phyloP scores from a whole-genome alignment of 2,888 invertebrate genomes.

The Myopa testacea region DNA sequence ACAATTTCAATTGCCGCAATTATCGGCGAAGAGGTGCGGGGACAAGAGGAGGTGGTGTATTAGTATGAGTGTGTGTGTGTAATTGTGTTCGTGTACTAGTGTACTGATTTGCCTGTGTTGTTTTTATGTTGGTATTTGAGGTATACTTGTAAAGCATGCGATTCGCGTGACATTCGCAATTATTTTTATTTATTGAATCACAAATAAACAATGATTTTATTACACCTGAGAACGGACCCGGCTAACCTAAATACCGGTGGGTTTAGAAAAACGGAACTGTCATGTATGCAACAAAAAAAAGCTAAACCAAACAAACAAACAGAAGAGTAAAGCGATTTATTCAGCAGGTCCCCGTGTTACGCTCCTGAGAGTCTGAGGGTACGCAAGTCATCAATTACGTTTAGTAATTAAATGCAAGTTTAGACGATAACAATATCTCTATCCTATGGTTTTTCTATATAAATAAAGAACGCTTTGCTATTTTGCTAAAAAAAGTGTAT shows the following conservation, averaged over 20 bases:
- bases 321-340: neutral
- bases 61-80: slow-evolving; percentile 4
- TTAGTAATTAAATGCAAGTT: neutral
- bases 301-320: too few species aligned
- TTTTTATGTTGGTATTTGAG: slow-evolving; percentile 22
- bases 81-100: slow-evolving; percentile 31
- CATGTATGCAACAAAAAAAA: neutral
- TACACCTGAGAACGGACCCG: slow-evolving; percentile 39
- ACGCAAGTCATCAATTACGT: slow-evolving; percentile 9
- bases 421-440: neutral
- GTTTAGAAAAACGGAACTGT: neutral
- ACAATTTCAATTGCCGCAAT: slow-evolving; percentile 32
- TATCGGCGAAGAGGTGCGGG: neutral
- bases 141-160: slow-evolving; percentile 49
- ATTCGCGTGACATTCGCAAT: slow-evolving; percentile 53
- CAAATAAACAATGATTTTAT: slow-evolving; percentile 52
- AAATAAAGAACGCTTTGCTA: neutral
- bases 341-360: neutral
- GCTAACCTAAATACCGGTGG: slow-evolving; percentile 8
- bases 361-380: neutral
- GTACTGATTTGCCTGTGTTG: slow-evolving; percentile 38
- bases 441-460: neutral
- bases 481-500: neutral
- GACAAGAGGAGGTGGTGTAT: slow-evolving; percentile 13
- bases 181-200: slow-evolving; percentile 52